These are phyloP conservation scores for Nyctalus aviator DNA, from an alignment of 2,797 vertebrate genomes.

Conservation along the genomic window DNA sequence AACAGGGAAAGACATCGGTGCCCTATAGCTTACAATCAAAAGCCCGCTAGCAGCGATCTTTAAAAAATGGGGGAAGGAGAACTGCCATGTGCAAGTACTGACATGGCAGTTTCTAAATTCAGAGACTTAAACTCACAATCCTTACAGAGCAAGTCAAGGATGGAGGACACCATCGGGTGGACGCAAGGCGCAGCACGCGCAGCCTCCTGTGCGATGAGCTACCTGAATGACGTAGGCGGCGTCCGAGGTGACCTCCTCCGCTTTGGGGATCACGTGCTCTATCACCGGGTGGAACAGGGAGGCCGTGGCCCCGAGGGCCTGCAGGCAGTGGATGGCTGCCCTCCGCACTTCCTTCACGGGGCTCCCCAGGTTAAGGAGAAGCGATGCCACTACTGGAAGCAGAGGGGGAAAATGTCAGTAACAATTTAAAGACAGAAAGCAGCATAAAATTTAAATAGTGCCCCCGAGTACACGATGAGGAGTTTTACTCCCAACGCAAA, in stretches of 20 bases:
- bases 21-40: background rate
- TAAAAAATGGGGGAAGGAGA: background rate
- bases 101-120: background rate
- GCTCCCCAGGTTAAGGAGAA: constrained; percentile 92
- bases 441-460: background rate
- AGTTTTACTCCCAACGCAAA: background rate
- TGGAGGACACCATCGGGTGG: background rate
- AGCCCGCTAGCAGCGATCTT: background rate
- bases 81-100: background rate
- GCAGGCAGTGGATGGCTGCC: constrained; percentile 90
- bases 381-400: constrained; percentile 90
- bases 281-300: constrained; percentile 90
- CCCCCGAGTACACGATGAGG: background rate
- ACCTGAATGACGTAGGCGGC: constrained; percentile 92
- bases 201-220: background rate
- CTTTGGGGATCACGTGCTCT: constrained; percentile 88
- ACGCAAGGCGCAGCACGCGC: background rate
- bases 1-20: background rate
- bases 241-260: constrained; percentile 94
- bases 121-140: background rate
- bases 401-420: background rate
- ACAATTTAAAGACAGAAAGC: background rate
- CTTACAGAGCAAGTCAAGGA: background rate
- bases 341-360: constrained; percentile 93
- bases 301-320: constrained; percentile 84